These are phyloP conservation scores for Clanis bilineata DNA, from an alignment of 2,888 invertebrate genomes.

Conservation along the genomic window DNA sequence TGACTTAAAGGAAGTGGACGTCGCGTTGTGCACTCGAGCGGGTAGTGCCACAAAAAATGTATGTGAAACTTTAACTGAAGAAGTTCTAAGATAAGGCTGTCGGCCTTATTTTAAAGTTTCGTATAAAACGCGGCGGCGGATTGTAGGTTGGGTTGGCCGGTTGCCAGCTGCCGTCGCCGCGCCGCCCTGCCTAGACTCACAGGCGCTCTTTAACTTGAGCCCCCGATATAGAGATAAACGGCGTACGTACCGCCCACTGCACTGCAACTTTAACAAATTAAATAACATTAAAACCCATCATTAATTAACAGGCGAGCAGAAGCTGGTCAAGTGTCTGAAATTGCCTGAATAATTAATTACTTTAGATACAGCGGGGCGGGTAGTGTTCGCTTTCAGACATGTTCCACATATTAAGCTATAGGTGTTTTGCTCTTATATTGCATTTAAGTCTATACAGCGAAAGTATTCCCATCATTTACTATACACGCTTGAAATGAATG, in stretches of 20 bases:
- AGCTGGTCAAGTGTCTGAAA: constrained; percentile 22
- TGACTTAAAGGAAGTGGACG: background rate
- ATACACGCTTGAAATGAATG: no score
- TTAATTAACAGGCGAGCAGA: constrained; percentile 42
- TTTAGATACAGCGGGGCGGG: constrained; percentile 5
- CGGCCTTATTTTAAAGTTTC: constrained; percentile 24
- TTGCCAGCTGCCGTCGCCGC: constrained; percentile 43
- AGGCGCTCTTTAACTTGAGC: constrained; percentile 38
- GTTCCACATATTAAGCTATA: background rate
- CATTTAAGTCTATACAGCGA: no score
- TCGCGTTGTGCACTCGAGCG: no score
- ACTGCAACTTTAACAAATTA: constrained; percentile 36
- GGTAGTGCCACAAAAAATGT: background rate
- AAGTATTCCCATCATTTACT: no score
- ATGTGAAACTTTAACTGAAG: constrained; percentile 2
- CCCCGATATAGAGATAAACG: constrained; percentile 50
- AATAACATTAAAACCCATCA: constrained; percentile 30
- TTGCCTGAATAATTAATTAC: constrained; percentile 23
- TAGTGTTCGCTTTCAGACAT: background rate
- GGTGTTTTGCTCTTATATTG: background rate
- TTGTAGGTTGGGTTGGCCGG: constrained; percentile 45
- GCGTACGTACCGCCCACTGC: constrained; percentile 30
- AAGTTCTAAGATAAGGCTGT: constrained; percentile 17
- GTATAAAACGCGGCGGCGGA: constrained; percentile 27
- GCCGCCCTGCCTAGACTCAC: constrained; percentile 40